Conservation (phyloP, 2,113 vertebrate species). For the Vicugna pacos region DNA sequence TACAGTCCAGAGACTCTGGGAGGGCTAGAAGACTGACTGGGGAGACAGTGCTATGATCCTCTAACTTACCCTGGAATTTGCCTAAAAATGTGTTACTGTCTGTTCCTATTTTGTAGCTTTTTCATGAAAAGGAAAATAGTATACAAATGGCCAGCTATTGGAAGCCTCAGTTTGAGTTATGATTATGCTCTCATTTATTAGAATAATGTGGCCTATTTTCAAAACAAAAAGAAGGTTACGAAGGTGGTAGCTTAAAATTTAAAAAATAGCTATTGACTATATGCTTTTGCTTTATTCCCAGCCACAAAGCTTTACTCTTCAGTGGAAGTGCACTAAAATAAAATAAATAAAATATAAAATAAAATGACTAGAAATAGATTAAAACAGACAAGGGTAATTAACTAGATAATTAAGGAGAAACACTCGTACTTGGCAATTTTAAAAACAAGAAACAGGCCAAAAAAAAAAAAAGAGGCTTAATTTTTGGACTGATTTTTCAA, state of each 20-base stretch:
- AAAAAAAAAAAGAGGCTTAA: neutral
- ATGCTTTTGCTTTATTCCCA: neutral
- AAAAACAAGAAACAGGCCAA: neutral
- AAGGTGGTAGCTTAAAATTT: neutral
- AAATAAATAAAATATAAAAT: neutral
- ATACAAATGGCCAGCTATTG: neutral
- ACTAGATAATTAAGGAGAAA: neutral
- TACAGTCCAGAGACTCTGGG: neutral
- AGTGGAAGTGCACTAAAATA: neutral
- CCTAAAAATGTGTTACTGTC: neutral
- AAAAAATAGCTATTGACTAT: neutral
- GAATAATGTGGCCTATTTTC: neutral
- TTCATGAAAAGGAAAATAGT: constrained; percentile 6
- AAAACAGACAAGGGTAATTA: neutral
- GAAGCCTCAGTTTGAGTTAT: neutral
- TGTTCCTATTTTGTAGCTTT: neutral
- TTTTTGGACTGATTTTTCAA: constrained; percentile 10
- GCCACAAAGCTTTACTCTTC: neutral
- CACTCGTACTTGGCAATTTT: neutral
- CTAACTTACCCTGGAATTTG: neutral
- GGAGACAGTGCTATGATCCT: neutral
- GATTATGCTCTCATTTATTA: neutral
- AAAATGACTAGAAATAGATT: neutral
- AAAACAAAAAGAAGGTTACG: neutral
- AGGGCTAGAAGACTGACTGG: neutral